Base-by-base conservation (phyloP, 2,888 invertebrate species). In the Acanthosepion lycidas region DNA sequence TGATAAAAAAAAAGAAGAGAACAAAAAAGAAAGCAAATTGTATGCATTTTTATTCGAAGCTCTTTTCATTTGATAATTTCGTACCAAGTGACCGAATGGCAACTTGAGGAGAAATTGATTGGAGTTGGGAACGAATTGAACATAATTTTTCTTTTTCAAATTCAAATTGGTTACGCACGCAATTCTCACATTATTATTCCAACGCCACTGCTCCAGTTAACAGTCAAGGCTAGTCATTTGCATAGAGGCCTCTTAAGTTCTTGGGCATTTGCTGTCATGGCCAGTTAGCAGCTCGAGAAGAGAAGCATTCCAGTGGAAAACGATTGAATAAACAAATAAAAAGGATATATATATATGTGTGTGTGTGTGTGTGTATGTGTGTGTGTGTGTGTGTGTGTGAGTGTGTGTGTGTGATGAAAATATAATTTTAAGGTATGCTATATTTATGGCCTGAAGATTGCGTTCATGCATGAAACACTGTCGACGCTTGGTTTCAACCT, bases 81-180 rank as follows among this genome's bases (percentile, higher is more conserved):
- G 78, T n/a, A 78, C 78, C n/a, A 12, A n/a, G n/a, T 78, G 78
- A 78, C 78, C 78, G 15, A 6, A 59, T 59, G 59, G 12, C 4
- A 12, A 78, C n/a, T 1, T 78, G 8, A n/a, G n/a, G n/a, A 33
- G 78, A 12, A n/a, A 78, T 28, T 78, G 78, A 78, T 78, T 78
- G n/a, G 78, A n/a, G 12, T 15, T n/a, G n/a, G 9, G 6, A 33
- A 78, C n/a, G n/a, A 78, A 78, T 78, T 33, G 78, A 15, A 78
- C 78, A 78, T 33, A 4, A n/a, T 78, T 78, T 33, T 78, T 18
- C 78, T 33, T 18, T 78, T n/a, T n/a, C n/a, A 78, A 78, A n/a
- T 78, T 78, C 78, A 78, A 78, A 78, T 78, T n/a, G n/a, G 78
- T 78, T n/a, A 33, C 33, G 78, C n/a, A 78, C 78, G n/a, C 78